Percentiles rank a stretch among this genome's conserved stretches.
phyloP scores from a whole-genome alignment of 2,797 vertebrate genomes.

The Muscicapa striata region DNA sequence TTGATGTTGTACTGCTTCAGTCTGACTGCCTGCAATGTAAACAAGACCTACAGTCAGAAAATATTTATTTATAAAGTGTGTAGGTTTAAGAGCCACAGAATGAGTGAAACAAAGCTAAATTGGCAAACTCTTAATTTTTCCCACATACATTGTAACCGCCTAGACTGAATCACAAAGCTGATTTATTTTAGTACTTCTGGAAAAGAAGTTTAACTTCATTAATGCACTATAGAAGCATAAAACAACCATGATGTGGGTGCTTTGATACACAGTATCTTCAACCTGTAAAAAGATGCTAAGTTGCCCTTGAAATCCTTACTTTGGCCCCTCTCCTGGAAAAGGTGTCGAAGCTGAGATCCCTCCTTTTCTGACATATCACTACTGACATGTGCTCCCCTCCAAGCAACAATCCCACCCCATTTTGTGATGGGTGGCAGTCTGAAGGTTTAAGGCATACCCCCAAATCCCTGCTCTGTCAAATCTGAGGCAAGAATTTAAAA shows the following conservation, averaged over 20 bases:
- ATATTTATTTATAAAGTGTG: conserved; percentile 12
- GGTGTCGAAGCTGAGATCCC: not conserved
- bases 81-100: conserved; percentile 7
- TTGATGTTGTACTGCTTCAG: not conserved
- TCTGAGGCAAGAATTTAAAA: not conserved
- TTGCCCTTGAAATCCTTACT: not conserved
- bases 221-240: not conserved
- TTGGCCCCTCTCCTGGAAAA: not conserved
- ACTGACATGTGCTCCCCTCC: not conserved
- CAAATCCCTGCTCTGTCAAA: not conserved
- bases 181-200: not conserved
- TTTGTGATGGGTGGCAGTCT: not conserved
- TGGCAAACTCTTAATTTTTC: not conserved
- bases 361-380: not conserved
- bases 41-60: not conserved
- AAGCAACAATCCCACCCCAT: rapidly evolving
- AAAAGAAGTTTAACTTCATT: not conserved
- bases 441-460: not conserved
- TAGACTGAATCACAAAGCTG: not conserved
- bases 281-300: not conserved
- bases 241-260: rapidly evolving
- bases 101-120: not conserved
- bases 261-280: not conserved
- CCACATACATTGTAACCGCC: not conserved
- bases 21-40: not conserved